phyloP scores from a whole-genome alignment of 2,797 vertebrate species.

The Acestrorhynchus altus region DNA sequence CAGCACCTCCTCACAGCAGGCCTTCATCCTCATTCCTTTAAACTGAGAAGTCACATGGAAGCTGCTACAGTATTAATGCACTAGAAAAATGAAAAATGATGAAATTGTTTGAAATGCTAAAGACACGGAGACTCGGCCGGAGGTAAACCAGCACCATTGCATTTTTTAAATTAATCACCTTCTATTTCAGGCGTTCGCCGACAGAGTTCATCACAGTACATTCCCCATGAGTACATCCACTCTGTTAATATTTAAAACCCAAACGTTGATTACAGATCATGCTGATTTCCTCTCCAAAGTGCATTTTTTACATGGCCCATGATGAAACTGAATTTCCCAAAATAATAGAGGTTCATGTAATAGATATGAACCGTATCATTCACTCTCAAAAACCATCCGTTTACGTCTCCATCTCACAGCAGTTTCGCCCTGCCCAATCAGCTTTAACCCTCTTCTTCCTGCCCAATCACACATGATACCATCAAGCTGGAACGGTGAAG shows the following conservation, averaged over 20 bases:
- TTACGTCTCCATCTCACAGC: no score
- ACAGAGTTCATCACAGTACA: neutral
- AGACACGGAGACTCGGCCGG: neutral
- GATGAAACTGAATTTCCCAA: no score
- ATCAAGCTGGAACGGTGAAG: no score
- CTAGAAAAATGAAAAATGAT: constrained; percentile 17
- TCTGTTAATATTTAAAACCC: constrained; percentile 5
- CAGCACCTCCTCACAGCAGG: neutral
- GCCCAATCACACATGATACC: no score
- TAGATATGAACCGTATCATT: no score
- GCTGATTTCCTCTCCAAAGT: neutral
- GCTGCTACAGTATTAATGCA: neutral
- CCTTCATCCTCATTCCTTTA: neutral
- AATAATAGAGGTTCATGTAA: no score
- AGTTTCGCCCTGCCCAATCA: no score
- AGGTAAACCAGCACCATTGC: constrained; percentile 2
- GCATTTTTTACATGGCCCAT: neutral
- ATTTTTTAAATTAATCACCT: neutral
- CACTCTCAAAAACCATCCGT: no score
- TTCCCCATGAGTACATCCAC: neutral
- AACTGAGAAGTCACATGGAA: neutral
- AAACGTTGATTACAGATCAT: neutral
- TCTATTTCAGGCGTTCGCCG: neutral
- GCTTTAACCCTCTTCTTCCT: no score
- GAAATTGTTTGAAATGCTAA: constrained; percentile 21